A percentile compares a stretch with the other conserved stretches of the same genome.
phyloP scores from a whole-genome alignment of 2,113 vertebrate species.

The Onychorhynchus coronatus region DNA sequence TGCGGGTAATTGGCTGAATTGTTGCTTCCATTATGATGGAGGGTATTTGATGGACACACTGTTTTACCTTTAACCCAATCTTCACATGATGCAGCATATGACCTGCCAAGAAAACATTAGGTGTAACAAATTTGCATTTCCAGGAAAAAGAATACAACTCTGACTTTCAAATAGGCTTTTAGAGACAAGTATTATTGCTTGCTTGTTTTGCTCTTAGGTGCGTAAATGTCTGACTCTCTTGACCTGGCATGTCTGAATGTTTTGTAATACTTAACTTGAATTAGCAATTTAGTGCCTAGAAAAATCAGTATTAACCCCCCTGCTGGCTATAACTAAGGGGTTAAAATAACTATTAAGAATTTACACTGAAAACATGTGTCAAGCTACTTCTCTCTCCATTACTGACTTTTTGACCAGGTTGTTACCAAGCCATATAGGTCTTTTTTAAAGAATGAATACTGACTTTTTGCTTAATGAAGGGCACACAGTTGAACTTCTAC shows the following conservation, averaged over 20 bases:
- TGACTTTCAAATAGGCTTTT: constrained; percentile 70
- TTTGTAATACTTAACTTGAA: constrained; percentile 79
- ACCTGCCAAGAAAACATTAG: constrained; percentile 79
- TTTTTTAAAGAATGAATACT: neutral
- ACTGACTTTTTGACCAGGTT: constrained; percentile 9
- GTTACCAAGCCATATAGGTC: neutral
- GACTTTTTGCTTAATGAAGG: neutral
- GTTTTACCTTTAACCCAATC: constrained; percentile 92
- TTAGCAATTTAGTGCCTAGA: constrained; percentile 69
- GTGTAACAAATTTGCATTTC: constrained; percentile 60
- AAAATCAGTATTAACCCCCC: constrained; percentile 59
- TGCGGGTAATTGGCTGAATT: constrained; percentile 97
- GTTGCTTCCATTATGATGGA: constrained; percentile 90
- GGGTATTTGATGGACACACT: constrained; percentile 96
- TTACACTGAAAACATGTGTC: constrained; percentile 21
- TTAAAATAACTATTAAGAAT: constrained; percentile 66
- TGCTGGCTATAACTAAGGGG: constrained; percentile 42
- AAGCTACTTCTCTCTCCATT: neutral
- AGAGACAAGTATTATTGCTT: constrained; percentile 59
- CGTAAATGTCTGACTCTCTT: constrained; percentile 72
- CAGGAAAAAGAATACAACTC: constrained; percentile 53
- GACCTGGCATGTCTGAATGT: constrained; percentile 73
- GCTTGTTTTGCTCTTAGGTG: constrained; percentile 69
- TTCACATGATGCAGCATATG: constrained; percentile 98
- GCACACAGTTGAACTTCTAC: neutral